Conservation (phyloP, 2,888 invertebrate genomes). For the Mamestra brassicae region DNA sequence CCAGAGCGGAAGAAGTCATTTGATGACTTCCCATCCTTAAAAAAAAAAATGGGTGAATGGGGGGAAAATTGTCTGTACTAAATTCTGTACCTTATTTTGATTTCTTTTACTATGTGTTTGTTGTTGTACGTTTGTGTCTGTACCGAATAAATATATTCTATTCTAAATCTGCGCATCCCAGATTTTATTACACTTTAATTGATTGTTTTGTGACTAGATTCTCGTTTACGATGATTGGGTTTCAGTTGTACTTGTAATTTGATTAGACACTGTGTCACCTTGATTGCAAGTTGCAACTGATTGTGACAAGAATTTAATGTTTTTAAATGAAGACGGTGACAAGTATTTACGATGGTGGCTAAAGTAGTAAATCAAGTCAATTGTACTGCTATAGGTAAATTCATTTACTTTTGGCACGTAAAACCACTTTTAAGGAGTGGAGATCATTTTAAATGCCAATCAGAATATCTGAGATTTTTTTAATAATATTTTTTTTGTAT, state of each 20-base stretch:
- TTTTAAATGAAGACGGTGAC: background rate
- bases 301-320: slow-evolving; percentile 8
- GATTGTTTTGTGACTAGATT: slow-evolving; percentile 31
- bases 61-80: no score
- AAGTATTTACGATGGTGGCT: background rate
- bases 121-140: no score
- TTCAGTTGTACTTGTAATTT: background rate
- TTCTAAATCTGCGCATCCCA: background rate
- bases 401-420: background rate
- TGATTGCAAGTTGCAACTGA: background rate
- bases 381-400: background rate
- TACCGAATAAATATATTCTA: no score
- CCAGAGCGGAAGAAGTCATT: no score
- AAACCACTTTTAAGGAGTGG: background rate
- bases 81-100: no score
- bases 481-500: no score
- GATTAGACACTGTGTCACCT: background rate
- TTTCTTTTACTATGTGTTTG: no score
- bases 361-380: background rate
- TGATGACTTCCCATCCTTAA: no score
- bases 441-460: no score
- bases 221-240: slow-evolving; percentile 41
- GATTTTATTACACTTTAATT: background rate
- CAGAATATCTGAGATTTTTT: no score
- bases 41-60: no score